Percentiles rank a stretch among this genome's conserved stretches.
Conservation (phyloP, 2,888 invertebrate species). For the Pollenia amentaria region DNA sequence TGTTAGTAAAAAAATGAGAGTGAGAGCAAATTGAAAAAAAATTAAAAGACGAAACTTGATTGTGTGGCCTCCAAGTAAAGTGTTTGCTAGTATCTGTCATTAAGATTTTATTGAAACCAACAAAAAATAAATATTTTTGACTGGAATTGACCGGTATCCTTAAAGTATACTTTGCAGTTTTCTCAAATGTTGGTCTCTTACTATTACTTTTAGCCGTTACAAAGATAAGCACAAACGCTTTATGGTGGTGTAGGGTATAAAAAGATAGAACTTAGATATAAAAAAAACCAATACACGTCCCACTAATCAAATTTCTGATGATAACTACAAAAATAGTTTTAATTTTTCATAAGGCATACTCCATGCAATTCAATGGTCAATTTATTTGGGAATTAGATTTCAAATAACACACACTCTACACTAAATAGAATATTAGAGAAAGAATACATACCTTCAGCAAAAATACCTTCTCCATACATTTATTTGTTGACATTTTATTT, state of each 20-base stretch:
- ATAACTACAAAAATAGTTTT: conserved; percentile 59
- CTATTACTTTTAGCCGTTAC: no score
- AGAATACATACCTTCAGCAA: conserved; percentile 8
- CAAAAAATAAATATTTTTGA: no score
- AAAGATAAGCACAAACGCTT: no score
- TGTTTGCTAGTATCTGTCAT: no score
- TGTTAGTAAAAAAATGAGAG: no score
- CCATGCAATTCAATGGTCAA: conserved; percentile 57
- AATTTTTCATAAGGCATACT: conserved; percentile 59
- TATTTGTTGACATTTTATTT: conserved; percentile 26
- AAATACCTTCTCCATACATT: background rate
- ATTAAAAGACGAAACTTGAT: no score
- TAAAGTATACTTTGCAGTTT: no score
- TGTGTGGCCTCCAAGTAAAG: no score
- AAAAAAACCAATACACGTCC: conserved; percentile 63
- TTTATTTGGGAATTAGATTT: conserved; percentile 72
- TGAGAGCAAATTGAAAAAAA: no score
- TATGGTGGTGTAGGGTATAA: background rate
- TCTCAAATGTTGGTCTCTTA: no score
- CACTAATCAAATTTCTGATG: conserved; percentile 66
- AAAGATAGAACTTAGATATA: background rate
- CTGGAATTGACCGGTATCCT: no score
- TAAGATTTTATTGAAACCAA: no score
- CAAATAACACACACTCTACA: background rate
- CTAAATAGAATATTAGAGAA: background rate